Conservation (phyloP, 2,113 vertebrate species). For the Carassius auratus region DNA sequence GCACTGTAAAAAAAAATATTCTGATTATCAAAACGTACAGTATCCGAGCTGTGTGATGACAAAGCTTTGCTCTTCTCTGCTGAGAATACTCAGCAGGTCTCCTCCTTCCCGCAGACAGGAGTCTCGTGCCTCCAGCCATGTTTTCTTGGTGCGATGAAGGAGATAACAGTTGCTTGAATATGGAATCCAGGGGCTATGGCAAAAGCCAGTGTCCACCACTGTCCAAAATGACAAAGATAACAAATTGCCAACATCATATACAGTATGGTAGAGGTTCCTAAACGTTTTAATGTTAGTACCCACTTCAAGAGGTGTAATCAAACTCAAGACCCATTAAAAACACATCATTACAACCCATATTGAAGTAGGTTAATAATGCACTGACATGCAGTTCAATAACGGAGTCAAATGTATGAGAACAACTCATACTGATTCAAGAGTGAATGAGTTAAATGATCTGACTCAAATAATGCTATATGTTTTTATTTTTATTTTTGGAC, state of each 20-base stretch:
- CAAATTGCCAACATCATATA: neutral
- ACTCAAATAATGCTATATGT: no score
- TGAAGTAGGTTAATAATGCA: neutral
- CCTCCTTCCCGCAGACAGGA: constrained; percentile 85
- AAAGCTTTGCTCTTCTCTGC: constrained; percentile 88
- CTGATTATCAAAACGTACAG: constrained; percentile 69
- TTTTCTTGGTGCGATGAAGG: constrained; percentile 75
- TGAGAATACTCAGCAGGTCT: constrained; percentile 84
- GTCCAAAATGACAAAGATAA: constrained; percentile 26
- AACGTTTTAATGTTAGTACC: neutral
- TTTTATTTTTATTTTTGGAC: neutral
- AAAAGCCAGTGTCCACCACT: constrained; percentile 75
- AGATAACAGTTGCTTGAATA: constrained; percentile 88
- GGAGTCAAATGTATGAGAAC: neutral
- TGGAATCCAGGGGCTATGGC: constrained; percentile 83
- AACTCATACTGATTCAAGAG: neutral
- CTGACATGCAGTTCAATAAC: neutral
- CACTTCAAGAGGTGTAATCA: neutral
- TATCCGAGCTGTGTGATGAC: constrained; percentile 89
- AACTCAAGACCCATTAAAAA: neutral
- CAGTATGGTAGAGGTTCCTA: neutral
- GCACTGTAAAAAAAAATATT: neutral
- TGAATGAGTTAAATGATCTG: no score
- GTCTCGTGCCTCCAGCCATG: constrained; percentile 80
- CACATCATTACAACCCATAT: no score